Percentiles rank a stretch among this genome's conserved stretches.
Evolutionary conservation across 2,888 invertebrate genomes (phyloP).

Genomic region (Coenonympha glycerion): DNA sequence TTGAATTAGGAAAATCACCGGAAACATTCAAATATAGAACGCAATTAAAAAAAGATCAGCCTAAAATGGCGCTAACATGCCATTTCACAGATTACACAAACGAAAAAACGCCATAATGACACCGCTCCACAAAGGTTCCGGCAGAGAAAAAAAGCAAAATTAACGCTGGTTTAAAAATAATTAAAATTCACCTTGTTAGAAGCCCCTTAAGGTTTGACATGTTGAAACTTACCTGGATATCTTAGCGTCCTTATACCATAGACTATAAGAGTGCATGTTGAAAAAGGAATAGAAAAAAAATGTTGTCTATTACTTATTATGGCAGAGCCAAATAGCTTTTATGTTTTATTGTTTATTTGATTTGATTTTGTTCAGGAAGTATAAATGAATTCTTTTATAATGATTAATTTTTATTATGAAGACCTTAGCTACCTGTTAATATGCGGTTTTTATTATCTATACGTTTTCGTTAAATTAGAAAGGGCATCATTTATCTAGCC

Average conservation of each 20-base stretch:
- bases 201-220: constrained; percentile 28
- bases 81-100: constrained; percentile 72
- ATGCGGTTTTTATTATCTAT: neutral
- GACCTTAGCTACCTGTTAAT: neutral
- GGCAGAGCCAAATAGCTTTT: constrained; percentile 47
- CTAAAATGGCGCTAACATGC: constrained; percentile 64
- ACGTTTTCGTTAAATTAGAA: too few species aligned
- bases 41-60: constrained; percentile 58
- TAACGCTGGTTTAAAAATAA: constrained; percentile 69
- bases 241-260: constrained; percentile 4
- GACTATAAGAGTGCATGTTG: constrained; percentile 16
- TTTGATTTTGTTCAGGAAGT: constrained; percentile 44
- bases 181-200: constrained; percentile 71
- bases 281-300: neutral
- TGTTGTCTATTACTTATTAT: constrained; percentile 11
- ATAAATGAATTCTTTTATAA: constrained; percentile 17
- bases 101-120: constrained; percentile 53
- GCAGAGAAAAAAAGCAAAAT: constrained; percentile 59
- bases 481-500: too few species aligned
- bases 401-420: neutral
- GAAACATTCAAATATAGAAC: constrained; percentile 59
- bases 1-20: constrained; percentile 41
- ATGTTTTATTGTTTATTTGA: constrained; percentile 67
- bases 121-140: constrained; percentile 58
- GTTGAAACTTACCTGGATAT: constrained; percentile 16